These are phyloP conservation scores for Drosophila virilis DNA, from an alignment of 1,140 invertebrate species.

Conservation along the genomic window DNA sequence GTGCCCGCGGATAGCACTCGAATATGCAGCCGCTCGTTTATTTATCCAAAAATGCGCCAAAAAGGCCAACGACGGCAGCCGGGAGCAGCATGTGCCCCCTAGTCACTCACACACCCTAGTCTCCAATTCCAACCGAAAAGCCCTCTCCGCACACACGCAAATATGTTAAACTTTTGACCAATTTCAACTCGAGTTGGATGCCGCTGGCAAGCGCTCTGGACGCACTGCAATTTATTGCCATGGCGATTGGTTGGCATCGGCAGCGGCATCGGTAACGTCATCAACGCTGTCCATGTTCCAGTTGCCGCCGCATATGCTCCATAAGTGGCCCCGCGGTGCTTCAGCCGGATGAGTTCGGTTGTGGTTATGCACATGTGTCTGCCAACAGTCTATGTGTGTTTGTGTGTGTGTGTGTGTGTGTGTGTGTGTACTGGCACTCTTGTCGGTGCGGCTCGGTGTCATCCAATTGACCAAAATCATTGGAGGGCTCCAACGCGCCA, in stretches of 20 bases:
- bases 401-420: background rate
- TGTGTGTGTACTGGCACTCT: constrained; percentile 5
- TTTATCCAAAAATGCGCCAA: constrained; percentile 68
- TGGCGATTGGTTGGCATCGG: constrained; percentile 61
- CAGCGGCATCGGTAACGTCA: constrained; percentile 2
- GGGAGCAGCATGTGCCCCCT: constrained; percentile 5
- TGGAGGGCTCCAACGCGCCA: constrained; percentile 36
- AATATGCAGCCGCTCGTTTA: constrained; percentile 59
- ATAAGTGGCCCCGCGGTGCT: constrained; percentile 75
- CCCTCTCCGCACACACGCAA: constrained; percentile 66
- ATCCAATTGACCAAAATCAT: constrained; percentile 73
- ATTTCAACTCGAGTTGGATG: constrained; percentile 77
- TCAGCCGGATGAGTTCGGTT: constrained; percentile 51
- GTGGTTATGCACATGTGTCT: constrained; percentile 57
- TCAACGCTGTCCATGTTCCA: constrained; percentile 39
- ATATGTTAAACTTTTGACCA: constrained; percentile 83
- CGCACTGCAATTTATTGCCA: constrained; percentile 77
- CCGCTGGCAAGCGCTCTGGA: constrained; percentile 31
- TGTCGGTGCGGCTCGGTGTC: constrained; percentile 41
- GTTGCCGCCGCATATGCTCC: constrained; percentile 49
- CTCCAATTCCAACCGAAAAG: constrained; percentile 17
- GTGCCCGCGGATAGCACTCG: constrained; percentile 38
- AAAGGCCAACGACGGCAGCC: constrained; percentile 50
- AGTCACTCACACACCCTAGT: background rate
- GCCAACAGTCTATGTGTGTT: background rate